Percentiles rank a stretch among this genome's conserved stretches.
These are phyloP conservation scores for Dynastes grantii DNA, from an alignment of 2,888 invertebrate species.

Conservation along the genomic window DNA sequence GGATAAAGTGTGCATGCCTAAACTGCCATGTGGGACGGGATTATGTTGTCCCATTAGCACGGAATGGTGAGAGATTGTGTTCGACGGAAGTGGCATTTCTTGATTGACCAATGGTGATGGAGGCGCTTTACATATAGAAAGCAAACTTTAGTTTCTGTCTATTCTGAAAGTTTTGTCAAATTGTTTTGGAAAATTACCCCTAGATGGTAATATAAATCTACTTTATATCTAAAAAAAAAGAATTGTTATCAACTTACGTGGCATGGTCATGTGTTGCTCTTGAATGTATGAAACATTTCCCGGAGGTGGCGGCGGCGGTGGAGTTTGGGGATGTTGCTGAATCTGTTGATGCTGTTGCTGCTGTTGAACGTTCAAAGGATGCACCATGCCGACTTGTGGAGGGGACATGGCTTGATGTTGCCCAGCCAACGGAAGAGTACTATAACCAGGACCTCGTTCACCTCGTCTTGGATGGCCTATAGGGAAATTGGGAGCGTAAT, in stretches of 20 bases:
- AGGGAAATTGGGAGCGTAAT: constrained; percentile 96
- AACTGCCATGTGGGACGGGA: constrained; percentile 67
- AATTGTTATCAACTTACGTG: constrained; percentile 77
- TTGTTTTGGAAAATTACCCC: not conserved
- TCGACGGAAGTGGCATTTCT: constrained; percentile 75
- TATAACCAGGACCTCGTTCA: constrained; percentile 82
- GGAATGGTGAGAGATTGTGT: constrained; percentile 64
- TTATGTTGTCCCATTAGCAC: constrained; percentile 68
- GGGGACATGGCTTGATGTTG: constrained; percentile 64
- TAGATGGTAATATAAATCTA: too few species aligned
- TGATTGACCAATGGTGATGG: constrained; percentile 83
- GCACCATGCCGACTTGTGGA: constrained; percentile 86
- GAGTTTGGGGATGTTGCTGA: constrained; percentile 72
- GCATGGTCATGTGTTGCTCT: constrained; percentile 82
- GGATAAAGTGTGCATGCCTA: constrained; percentile 72
- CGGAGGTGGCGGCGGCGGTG: constrained; percentile 79
- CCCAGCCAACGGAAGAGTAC: constrained; percentile 83
- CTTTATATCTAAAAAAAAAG: not conserved
- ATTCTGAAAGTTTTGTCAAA: too few species aligned
- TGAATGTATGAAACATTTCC: constrained; percentile 69
- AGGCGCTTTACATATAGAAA: constrained; percentile 76
- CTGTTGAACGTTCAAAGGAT: constrained; percentile 76
- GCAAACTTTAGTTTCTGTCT: constrained; percentile 2
- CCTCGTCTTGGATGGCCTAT: constrained; percentile 81
- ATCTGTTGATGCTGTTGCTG: constrained; percentile 59